A percentile compares a stretch with the other conserved stretches of the same genome.
phyloP scores from a whole-genome alignment of 2,797 vertebrate species.

The Pseudochirops corinnae region DNA sequence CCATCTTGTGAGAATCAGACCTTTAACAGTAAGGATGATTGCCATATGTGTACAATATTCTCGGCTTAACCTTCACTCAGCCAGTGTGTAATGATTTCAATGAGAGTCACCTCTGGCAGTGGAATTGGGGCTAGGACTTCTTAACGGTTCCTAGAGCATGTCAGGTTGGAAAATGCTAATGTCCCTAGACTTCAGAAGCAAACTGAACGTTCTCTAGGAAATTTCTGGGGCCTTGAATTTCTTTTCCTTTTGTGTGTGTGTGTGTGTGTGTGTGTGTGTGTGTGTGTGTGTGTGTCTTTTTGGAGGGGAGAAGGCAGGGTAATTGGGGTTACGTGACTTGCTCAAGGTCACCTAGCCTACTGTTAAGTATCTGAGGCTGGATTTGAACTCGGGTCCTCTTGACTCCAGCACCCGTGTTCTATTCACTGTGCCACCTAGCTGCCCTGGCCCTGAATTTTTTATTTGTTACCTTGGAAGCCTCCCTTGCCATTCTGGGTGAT shows the following conservation, averaged over 20 bases:
- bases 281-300: too few relatives aligned
- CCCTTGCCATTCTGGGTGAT: rapidly evolving
- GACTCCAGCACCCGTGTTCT: too few relatives aligned
- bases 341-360: too few relatives aligned
- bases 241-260: too few relatives aligned
- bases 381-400: too few relatives aligned
- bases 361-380: too few relatives aligned
- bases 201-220: not conserved
- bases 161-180: not conserved
- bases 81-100: not conserved
- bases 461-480: not conserved
- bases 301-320: too few relatives aligned
- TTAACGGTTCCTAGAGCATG: not conserved
- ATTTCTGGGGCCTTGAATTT: not conserved
- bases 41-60: not conserved
- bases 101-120: not conserved
- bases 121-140: not conserved
- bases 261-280: too few relatives aligned
- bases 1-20: not conserved
- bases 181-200: not conserved
- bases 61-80: not conserved
- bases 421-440: too few relatives aligned
- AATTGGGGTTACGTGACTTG: too few relatives aligned
- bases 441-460: not conserved
- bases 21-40: not conserved